Evolutionary conservation across 2,888 invertebrate genomes (phyloP).

Genomic region (Hypercompe scribonia): DNA sequence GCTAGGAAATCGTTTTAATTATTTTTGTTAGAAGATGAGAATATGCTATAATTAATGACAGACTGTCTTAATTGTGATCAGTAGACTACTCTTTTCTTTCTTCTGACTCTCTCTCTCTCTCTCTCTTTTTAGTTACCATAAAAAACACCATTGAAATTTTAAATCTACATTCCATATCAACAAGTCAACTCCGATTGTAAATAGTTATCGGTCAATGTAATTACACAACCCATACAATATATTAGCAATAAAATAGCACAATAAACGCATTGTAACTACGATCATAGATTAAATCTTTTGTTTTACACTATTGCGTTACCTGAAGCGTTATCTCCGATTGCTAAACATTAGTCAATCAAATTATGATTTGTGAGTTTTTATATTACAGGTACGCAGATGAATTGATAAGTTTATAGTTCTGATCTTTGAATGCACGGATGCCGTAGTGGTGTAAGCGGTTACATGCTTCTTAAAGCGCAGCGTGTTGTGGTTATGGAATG

Average conservation of each 20-base stretch:
- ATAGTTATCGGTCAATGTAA: neutral
- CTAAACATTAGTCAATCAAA: constrained; percentile 43
- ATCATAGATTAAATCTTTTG: constrained; percentile 43
- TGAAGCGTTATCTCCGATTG: constrained; percentile 37
- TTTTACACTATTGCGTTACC: constrained; percentile 42
- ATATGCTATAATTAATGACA: no score
- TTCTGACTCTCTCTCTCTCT: neutral
- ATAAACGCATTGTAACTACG: constrained; percentile 39
- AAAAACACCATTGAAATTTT: neutral
- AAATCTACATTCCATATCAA: neutral
- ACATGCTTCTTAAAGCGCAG: no score
- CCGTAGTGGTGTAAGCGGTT: no score
- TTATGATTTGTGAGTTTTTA: constrained; percentile 21
- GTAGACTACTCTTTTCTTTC: no score
- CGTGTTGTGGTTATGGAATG: no score
- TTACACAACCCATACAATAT: constrained; percentile 9
- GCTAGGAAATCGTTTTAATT: no score
- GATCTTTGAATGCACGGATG: neutral
- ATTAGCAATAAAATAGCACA: constrained; percentile 30
- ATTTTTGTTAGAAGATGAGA: no score
- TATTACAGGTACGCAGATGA: neutral
- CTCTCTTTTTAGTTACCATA: neutral
- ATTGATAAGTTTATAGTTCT: neutral
- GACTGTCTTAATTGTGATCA: no score
- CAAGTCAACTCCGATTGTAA: neutral